These are phyloP conservation scores for Taenaris catops DNA, from an alignment of 2,888 invertebrate species.

Conservation along the genomic window DNA sequence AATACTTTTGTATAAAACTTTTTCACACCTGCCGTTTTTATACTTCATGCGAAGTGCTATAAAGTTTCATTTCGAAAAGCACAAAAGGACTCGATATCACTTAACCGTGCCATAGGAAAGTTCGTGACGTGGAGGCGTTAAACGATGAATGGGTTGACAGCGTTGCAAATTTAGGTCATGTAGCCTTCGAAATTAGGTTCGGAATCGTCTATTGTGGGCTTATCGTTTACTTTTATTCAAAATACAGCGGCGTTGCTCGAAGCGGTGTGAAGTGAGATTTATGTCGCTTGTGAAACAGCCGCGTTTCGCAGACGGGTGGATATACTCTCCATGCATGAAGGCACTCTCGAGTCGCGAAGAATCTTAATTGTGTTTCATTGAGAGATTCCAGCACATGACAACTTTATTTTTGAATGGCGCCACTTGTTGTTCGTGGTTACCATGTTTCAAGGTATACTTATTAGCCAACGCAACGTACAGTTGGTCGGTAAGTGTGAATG, in stretches of 20 bases:
- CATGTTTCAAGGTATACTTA: constrained; percentile 34
- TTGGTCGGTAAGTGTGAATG: no score
- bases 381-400: constrained; percentile 51
- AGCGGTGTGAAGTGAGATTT: constrained; percentile 60
- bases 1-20: constrained; percentile 32
- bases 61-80: constrained; percentile 38
- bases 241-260: constrained; percentile 40
- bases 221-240: constrained; percentile 51
- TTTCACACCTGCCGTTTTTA: constrained; percentile 28
- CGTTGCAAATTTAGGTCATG: constrained; percentile 44
- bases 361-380: constrained; percentile 74
- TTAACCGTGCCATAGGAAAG: constrained; percentile 40
- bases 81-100: constrained; percentile 38
- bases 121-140: constrained; percentile 57
- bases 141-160: constrained; percentile 36
- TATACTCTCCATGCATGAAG: constrained; percentile 50
- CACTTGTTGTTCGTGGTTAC: constrained; percentile 58
- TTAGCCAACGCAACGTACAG: no score
- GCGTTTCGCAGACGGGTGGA: constrained; percentile 41
- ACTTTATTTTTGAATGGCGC: constrained; percentile 60
- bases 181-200: constrained; percentile 37
- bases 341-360: constrained; percentile 49
- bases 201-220: constrained; percentile 35
- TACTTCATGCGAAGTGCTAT: constrained; percentile 30
- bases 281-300: constrained; percentile 54